phyloP scores from a whole-genome alignment of 1,140 invertebrate species.

The Pseudomyrmex pallidus region DNA sequence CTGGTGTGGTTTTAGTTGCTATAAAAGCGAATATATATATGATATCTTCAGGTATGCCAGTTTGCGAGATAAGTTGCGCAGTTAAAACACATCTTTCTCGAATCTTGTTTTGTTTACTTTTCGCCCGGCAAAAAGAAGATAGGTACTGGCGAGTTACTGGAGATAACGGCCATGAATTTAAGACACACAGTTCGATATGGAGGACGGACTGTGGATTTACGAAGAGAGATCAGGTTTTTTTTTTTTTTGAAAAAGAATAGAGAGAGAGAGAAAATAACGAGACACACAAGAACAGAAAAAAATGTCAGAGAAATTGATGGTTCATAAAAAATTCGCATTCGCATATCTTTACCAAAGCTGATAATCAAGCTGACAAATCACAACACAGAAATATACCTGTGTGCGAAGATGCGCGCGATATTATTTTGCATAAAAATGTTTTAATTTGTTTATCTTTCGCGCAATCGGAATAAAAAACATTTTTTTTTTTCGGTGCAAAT shows the following conservation, averaged over 20 bases:
- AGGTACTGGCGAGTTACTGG: conserved; percentile 43
- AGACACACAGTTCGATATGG: conserved; percentile 39
- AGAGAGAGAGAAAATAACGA: conserved; percentile 54
- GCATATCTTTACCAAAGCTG: conserved; percentile 4
- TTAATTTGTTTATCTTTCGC: background rate
- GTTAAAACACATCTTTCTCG: conserved; percentile 32
- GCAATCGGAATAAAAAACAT: background rate
- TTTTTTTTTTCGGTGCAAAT: background rate
- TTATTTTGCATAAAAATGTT: too few species aligned
- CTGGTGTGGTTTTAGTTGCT: background rate
- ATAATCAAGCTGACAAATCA: background rate
- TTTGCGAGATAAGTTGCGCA: conserved; percentile 67
- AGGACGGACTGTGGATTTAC: conserved; percentile 60
- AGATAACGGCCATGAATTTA: conserved; percentile 72
- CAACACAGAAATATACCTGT: background rate
- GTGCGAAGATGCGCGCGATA: too few species aligned
- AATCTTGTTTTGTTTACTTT: conserved; percentile 51
- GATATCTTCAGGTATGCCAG: conserved; percentile 73
- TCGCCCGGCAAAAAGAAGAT: conserved; percentile 53
- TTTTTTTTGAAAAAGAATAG: conserved; percentile 26
- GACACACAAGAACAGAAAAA: conserved; percentile 19
- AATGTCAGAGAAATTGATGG: conserved; percentile 30
- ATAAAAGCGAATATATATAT: conserved; percentile 48
- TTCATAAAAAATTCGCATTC: conserved; percentile 26
- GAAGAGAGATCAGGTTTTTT: conserved; percentile 20